Percentiles rank a stretch among this genome's conserved stretches.
phyloP scores from a whole-genome alignment of 2,797 vertebrate genomes.

The Uromys caudimaculatus region DNA sequence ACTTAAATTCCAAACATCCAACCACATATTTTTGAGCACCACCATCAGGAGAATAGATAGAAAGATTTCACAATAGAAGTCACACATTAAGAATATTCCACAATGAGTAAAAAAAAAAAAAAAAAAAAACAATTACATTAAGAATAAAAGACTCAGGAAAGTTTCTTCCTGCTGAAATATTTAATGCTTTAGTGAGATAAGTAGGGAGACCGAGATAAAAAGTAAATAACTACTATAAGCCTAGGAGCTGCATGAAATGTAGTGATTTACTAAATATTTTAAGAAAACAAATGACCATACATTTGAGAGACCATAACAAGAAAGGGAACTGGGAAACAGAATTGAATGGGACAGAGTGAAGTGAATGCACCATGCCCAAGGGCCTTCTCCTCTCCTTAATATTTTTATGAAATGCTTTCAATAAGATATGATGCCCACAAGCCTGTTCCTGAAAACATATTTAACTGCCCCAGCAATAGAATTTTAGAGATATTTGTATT shows the following conservation, averaged over 20 bases:
- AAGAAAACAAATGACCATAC: slow-evolving; percentile 4
- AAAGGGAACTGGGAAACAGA: background rate
- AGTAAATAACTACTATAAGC: background rate
- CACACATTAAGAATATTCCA: background rate
- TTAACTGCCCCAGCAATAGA: background rate
- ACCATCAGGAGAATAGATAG: background rate
- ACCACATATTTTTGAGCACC: background rate
- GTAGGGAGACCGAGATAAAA: slow-evolving; percentile 28
- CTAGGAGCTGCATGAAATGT: background rate
- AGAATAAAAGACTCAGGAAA: background rate
- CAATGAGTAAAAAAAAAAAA: background rate
- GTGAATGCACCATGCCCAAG: background rate
- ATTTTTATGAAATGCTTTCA: slow-evolving; percentile 47
- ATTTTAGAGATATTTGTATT: slow-evolving; percentile 59
- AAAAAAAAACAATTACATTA: background rate
- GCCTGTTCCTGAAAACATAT: slow-evolving; percentile 46
- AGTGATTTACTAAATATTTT: slow-evolving; percentile 61
- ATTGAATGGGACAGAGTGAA: slow-evolving; percentile 11
- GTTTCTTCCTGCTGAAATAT: background rate
- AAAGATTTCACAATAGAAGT: background rate
- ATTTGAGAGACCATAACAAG: slow-evolving; percentile 65
- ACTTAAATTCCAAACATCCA: background rate
- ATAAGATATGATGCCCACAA: slow-evolving; percentile 58
- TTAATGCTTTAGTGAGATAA: background rate
- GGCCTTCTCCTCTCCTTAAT: background rate